Percentiles rank a stretch among this genome's conserved stretches.
Evolutionary conservation across 1,140 invertebrate genomes (phyloP).

Genomic region (Drosophila bipectinata): DNA sequence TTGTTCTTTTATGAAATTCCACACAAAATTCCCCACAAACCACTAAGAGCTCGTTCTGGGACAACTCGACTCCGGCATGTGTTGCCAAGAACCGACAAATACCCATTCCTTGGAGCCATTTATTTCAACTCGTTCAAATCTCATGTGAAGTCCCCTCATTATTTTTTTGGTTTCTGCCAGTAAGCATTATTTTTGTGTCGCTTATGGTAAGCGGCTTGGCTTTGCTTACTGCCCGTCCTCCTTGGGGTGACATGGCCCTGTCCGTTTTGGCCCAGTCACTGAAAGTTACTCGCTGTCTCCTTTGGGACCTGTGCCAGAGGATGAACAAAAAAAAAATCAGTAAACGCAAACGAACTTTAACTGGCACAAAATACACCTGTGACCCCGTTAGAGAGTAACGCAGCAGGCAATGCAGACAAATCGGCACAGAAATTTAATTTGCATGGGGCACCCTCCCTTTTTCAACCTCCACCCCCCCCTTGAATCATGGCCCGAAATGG

Average conservation of each 20-base stretch:
- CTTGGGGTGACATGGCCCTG: conserved; percentile 33
- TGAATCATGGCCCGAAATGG: conserved; percentile 9
- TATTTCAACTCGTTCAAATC: conserved; percentile 44
- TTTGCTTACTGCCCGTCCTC: conserved; percentile 6
- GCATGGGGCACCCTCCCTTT: conserved; percentile 38
- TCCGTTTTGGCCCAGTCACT: conserved; percentile 34
- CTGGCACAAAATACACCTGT: conserved; percentile 75
- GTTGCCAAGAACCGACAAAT: conserved; percentile 3
- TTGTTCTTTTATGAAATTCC: conserved; percentile 15
- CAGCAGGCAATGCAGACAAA: conserved; percentile 52
- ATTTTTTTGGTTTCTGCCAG: conserved; percentile 30
- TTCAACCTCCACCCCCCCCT: neutral
- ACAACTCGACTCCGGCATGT: conserved; percentile 20
- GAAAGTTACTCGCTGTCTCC: conserved; percentile 21
- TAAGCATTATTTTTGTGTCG: conserved; percentile 43
- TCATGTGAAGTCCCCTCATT: conserved; percentile 47
- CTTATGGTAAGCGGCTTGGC: conserved; percentile 37
- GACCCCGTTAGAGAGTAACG: conserved; percentile 52
- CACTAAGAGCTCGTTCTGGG: conserved; percentile 8
- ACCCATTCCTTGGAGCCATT: conserved; percentile 21
- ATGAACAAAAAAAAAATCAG: conserved; percentile 4
- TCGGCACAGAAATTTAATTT: conserved; percentile 80
- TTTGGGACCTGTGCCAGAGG: conserved; percentile 26
- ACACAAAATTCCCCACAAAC: conserved; percentile 12
- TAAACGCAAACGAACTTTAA: conserved; percentile 55